phyloP scores from a whole-genome alignment of 2,888 invertebrate genomes.

The Agonopterix arenella region DNA sequence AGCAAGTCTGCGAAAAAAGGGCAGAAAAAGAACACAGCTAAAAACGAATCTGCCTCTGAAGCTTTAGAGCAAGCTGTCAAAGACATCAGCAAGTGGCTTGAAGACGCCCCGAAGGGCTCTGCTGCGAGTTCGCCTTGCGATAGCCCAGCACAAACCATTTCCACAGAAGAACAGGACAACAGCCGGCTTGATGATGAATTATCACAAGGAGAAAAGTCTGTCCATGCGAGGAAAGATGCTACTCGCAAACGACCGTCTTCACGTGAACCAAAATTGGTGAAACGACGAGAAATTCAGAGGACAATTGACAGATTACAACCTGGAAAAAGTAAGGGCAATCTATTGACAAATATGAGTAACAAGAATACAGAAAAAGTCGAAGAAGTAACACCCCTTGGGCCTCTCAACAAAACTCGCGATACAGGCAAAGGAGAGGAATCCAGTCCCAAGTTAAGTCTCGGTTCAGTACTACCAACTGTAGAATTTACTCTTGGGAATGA shows the following conservation, averaged over 20 bases:
- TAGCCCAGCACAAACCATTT: conserved; percentile 83
- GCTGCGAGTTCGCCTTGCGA: conserved; percentile 87
- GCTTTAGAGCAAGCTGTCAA: conserved; percentile 82
- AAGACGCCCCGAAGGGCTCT: conserved; percentile 87
- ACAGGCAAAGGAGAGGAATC: conserved; percentile 79
- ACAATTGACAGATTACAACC: conserved; percentile 91
- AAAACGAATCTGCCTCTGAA: conserved; percentile 76
- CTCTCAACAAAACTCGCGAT: conserved; percentile 77
- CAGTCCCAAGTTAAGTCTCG: conserved; percentile 89
- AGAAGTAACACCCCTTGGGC: conserved; percentile 73
- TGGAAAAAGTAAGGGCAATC: conserved; percentile 91
- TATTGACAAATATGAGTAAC: conserved; percentile 82
- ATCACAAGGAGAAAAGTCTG: conserved; percentile 52
- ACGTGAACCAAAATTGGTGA: conserved; percentile 54
- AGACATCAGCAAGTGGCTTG: conserved; percentile 93
- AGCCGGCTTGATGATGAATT: conserved; percentile 61
- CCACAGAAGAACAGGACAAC: conserved; percentile 78
- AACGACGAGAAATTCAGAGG: conserved; percentile 84
- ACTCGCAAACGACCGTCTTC: conserved; percentile 67
- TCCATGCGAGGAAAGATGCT: conserved; percentile 49
- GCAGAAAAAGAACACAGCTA: conserved; percentile 63
- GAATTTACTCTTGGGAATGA: conserved; percentile 80
- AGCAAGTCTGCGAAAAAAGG: conserved; percentile 49
- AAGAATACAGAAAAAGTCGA: conserved; percentile 74
- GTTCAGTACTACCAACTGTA: conserved; percentile 87